These are phyloP conservation scores for Troides aeacus DNA, from an alignment of 2,888 invertebrate genomes.

Conservation along the genomic window DNA sequence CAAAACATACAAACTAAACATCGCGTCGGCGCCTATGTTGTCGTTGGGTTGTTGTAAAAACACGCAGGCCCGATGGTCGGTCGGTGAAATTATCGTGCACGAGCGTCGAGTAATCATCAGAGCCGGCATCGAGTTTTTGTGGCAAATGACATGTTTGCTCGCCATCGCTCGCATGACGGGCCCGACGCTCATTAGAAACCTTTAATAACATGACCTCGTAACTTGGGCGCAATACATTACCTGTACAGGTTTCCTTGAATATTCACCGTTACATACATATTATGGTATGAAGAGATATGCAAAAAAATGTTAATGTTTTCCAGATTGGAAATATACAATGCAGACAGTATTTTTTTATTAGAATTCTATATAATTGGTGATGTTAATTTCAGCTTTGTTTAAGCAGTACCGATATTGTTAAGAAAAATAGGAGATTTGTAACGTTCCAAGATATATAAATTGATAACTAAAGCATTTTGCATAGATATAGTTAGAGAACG, in stretches of 20 bases:
- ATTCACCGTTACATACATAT: conserved; percentile 7
- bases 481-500: too few species aligned
- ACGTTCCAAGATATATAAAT: too few species aligned
- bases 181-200: conserved; percentile 36
- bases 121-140: conserved; percentile 47
- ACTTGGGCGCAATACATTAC: neutral
- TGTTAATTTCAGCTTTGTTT: too few species aligned
- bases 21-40: conserved; percentile 37
- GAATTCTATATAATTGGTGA: too few species aligned
- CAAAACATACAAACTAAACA: conserved; percentile 36
- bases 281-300: neutral
- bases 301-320: too few species aligned
- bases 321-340: too few species aligned
- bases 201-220: conserved; percentile 28
- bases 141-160: conserved; percentile 54
- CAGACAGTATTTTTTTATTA: too few species aligned
- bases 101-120: conserved; percentile 48
- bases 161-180: conserved; percentile 32
- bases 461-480: too few species aligned
- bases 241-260: conserved; percentile 2
- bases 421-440: too few species aligned
- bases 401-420: too few species aligned
- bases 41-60: conserved; percentile 38
- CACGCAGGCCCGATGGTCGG: conserved; percentile 35
- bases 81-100: conserved; percentile 47